Evolutionary conservation across 2,113 vertebrate species (phyloP).

Genomic region (Tragulus kanchil): DNA sequence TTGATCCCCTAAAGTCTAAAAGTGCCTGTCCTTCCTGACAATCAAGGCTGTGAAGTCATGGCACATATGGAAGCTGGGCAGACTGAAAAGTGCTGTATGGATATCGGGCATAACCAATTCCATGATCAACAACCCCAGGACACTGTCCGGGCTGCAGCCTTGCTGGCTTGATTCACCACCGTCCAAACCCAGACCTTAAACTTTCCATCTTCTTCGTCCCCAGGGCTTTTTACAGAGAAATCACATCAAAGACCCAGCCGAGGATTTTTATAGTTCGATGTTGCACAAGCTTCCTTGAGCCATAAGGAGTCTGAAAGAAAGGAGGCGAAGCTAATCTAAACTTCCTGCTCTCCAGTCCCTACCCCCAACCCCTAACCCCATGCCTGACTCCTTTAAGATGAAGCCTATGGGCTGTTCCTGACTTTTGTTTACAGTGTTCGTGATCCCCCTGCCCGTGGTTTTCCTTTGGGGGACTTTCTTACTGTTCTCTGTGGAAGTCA

Average conservation of each 20-base stretch:
- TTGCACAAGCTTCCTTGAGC: neutral
- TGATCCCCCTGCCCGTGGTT: neutral
- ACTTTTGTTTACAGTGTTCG: neutral
- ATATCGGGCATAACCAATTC: neutral
- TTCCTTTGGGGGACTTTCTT: neutral
- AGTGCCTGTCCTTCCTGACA: neutral
- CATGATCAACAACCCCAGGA: neutral
- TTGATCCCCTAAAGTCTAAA: neutral
- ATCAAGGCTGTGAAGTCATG: neutral
- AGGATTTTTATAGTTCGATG: neutral
- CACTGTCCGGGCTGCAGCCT: neutral
- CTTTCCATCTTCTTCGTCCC: neutral
- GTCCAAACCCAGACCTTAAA: neutral
- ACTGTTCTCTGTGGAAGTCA: neutral
- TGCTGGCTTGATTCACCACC: neutral
- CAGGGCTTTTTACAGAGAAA: neutral
- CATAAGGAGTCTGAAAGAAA: slow-evolving; percentile 1
- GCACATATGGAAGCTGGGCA: neutral
- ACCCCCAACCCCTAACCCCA: neutral
- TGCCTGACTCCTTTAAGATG: neutral
- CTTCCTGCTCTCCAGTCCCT: neutral
- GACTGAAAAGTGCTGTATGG: neutral
- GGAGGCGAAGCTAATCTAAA: neutral
- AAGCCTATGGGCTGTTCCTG: neutral
- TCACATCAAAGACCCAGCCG: neutral